A percentile compares a stretch with the other conserved stretches of the same genome.
phyloP scores from a whole-genome alignment of 2,113 vertebrate genomes.

The Ivindomyrus marchei region DNA sequence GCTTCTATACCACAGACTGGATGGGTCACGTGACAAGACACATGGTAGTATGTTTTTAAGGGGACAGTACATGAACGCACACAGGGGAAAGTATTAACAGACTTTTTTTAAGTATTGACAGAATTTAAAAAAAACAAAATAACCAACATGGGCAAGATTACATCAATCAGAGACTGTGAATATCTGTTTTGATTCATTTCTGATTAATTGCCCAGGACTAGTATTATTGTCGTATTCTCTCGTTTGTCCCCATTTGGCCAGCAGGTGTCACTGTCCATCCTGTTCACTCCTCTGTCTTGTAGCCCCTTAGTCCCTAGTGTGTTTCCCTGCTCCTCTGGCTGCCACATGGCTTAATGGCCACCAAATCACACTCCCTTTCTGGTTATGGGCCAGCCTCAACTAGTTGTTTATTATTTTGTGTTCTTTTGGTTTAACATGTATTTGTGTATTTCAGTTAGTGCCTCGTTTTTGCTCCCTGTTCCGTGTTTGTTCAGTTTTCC shows the following conservation, averaged over 20 bases:
- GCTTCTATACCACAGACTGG: not conserved
- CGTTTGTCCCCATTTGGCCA: no score
- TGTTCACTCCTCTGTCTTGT: not conserved
- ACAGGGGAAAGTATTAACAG: not conserved
- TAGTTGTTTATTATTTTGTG: not conserved
- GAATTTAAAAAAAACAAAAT: not conserved
- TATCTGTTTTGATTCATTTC: not conserved
- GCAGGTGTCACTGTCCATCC: not conserved
- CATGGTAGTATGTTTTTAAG: not conserved
- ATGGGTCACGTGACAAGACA: not conserved
- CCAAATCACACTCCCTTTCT: not conserved
- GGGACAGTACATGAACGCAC: not conserved
- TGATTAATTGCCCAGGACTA: not conserved
- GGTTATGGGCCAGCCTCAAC: not conserved
- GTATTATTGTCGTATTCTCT: not conserved
- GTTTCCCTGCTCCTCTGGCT: not conserved
- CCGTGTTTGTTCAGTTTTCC: not conserved
- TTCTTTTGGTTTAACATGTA: not conserved
- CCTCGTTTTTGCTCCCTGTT: not conserved
- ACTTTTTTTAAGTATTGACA: not conserved
- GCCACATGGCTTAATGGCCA: not conserved
- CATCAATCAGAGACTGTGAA: not conserved
- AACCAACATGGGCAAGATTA: not conserved
- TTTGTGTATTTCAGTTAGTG: not conserved
- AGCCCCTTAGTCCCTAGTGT: not conserved